A percentile compares a stretch with the other conserved stretches of the same genome.
Conservation (phyloP, 2,888 invertebrate genomes). For the Teleogryllus oceanicus region DNA sequence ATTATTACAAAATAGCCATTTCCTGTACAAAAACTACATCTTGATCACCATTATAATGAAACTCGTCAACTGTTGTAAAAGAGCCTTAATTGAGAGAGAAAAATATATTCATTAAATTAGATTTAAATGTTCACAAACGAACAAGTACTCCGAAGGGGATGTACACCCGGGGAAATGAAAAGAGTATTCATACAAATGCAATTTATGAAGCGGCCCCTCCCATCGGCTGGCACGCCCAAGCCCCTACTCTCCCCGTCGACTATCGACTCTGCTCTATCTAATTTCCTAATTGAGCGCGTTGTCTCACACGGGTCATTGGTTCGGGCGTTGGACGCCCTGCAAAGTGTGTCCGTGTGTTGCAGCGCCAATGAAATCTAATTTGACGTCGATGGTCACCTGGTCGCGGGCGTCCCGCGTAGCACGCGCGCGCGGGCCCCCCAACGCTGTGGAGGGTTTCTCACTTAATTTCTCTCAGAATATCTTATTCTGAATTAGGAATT, state of each 20-base stretch:
- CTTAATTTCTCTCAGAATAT: too few relatives aligned
- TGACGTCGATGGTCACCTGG: neutral
- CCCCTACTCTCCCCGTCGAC: neutral
- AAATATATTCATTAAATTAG: too few relatives aligned
- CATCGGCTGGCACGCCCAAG: neutral
- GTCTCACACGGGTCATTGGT: neutral
- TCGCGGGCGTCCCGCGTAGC: neutral
- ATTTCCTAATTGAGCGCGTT: conserved; percentile 7
- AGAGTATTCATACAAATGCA: neutral
- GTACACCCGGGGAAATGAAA: neutral
- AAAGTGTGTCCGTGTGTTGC: conserved; percentile 1
- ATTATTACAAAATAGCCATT: too few relatives aligned
- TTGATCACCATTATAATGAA: too few relatives aligned
- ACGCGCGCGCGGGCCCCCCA: too few relatives aligned
- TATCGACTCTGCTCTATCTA: conserved; percentile 1
- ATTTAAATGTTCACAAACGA: too few relatives aligned
- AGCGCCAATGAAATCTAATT: conserved; percentile 1
- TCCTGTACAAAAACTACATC: too few relatives aligned
- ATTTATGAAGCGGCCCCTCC: neutral
- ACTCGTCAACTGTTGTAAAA: too few relatives aligned
- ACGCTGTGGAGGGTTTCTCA: too few relatives aligned
- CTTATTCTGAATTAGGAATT: too few relatives aligned
- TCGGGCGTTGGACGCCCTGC: neutral
- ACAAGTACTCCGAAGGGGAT: too few relatives aligned
- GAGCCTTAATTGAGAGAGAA: too few relatives aligned